Evolutionary conservation across 2,888 invertebrate species (phyloP).

Genomic region (Aelia acuminata): DNA sequence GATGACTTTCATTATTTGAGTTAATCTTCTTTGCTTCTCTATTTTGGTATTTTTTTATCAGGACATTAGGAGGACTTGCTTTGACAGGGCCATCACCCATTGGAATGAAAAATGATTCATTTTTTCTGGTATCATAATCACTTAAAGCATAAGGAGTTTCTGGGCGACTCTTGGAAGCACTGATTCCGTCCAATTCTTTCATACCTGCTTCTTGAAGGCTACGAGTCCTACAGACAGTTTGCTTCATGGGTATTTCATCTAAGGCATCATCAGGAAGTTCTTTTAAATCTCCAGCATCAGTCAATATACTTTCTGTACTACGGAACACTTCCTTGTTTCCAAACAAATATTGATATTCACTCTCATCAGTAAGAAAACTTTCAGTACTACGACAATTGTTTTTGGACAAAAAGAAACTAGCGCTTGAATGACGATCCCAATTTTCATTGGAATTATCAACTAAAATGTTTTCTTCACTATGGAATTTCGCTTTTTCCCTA

Average conservation of each 20-base stretch:
- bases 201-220: slow-evolving; percentile 70
- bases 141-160: slow-evolving; percentile 62
- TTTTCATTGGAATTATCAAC: slow-evolving; percentile 65
- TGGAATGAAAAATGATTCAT: slow-evolving; percentile 67
- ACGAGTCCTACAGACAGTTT: slow-evolving; percentile 69
- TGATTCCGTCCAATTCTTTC: slow-evolving; percentile 57
- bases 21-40: slow-evolving; percentile 63
- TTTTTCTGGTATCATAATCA: slow-evolving; percentile 64
- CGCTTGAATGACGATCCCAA: slow-evolving; percentile 74
- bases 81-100: slow-evolving; percentile 65
- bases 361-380: slow-evolving; percentile 82
- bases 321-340: slow-evolving; percentile 68
- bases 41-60: slow-evolving; percentile 65
- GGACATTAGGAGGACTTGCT: slow-evolving; percentile 63
- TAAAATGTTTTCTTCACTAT: slow-evolving; percentile 67
- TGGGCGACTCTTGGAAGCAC: slow-evolving; percentile 63
- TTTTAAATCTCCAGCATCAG: slow-evolving; percentile 75
- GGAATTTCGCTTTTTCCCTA: slow-evolving; percentile 66
- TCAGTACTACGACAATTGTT: slow-evolving; percentile 81
- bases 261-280: slow-evolving; percentile 64
- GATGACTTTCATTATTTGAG: slow-evolving; percentile 64
- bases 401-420: slow-evolving; percentile 84
- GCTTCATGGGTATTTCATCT: slow-evolving; percentile 66
- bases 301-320: slow-evolving; percentile 84
- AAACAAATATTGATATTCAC: slow-evolving; percentile 72